Evolutionary conservation across 2,888 invertebrate species (phyloP).

Genomic region (Eumacrocentrus americanus): DNA sequence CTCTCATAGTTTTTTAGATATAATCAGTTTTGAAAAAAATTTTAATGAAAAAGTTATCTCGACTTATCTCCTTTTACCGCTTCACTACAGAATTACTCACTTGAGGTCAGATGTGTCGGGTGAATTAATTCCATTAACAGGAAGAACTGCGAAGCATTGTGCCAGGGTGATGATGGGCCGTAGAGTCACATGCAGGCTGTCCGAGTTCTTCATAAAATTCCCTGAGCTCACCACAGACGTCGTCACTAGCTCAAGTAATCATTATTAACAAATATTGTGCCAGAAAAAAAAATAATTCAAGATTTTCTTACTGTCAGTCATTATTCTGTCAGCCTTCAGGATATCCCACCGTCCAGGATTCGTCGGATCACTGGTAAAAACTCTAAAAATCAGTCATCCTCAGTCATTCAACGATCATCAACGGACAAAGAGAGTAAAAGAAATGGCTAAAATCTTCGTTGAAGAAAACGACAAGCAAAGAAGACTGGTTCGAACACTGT

Average conservation of each 20-base stretch:
- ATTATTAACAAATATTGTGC: background rate
- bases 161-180: constrained; percentile 64
- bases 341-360: constrained; percentile 35
- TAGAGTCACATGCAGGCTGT: constrained; percentile 63
- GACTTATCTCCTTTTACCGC: too few species aligned
- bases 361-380: constrained; percentile 32
- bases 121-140: constrained; percentile 62
- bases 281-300: background rate
- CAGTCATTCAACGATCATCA: background rate
- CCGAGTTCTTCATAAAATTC: constrained; percentile 45
- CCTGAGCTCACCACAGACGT: constrained; percentile 34
- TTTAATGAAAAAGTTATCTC: too few species aligned
- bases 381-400: constrained; percentile 34
- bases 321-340: constrained; percentile 33
- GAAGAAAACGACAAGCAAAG: too few species aligned
- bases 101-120: constrained; percentile 59
- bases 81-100: constrained; percentile 47
- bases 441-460: too few species aligned
- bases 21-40: too few species aligned
- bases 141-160: constrained; percentile 65
- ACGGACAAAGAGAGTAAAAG: background rate
- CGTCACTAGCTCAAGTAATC: constrained; percentile 36
- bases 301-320: constrained; percentile 40
- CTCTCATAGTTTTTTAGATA: background rate
- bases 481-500: too few species aligned